Base-by-base conservation (phyloP, 2,888 invertebrate genomes). In the Yponomeuta sedellus region DNA sequence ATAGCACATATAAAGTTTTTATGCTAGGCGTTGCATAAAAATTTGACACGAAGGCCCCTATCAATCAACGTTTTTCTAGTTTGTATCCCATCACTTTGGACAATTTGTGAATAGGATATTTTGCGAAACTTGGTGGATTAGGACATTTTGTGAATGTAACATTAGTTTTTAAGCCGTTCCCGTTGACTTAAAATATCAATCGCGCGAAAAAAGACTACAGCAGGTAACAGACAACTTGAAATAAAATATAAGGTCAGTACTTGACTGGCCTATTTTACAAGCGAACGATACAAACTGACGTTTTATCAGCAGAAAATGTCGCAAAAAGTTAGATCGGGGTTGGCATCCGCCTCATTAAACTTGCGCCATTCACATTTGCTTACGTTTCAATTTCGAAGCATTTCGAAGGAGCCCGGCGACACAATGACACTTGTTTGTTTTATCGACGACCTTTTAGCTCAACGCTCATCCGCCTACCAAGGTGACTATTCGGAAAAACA, bases 351-450 rank as follows among this genome's bases (percentile, higher is more conserved):
- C 81, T 83, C 85, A 86, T 86, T 85, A 78, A 83, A 84, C 83
- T 86, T 82, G 74, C 75, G 75, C 78, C 75, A 79, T 82, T 73
- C 77, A 80, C 81, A 83, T 85, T 85, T 84, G 83, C 85, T 83
- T 84, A 79, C 83, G 79, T 80, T 75, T 79, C 78, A 73, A 77
- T 77, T 77, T 77, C 74, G 78, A 71, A 77, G 77, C 74, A 78
- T 75, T 75, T 77, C 73, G 72, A 52, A 52, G 16, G 44, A 74
- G 77, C 40, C 10, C 28, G 8, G 61, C 57, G 70, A 76, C 78
- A 79, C 81, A 79, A 83, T 80, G 80, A 78, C 78, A 81, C 79
- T 83, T 82, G 81, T 81, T 82, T 78, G 76, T 80, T 85, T 83
- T 86, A 86, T 83, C 73, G 76, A 68, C 74, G 75, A 80, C 80